A percentile compares a stretch with the other conserved stretches of the same genome.
phyloP scores from a whole-genome alignment of 2,888 invertebrate species.

The Eugnorisma glareosa region DNA sequence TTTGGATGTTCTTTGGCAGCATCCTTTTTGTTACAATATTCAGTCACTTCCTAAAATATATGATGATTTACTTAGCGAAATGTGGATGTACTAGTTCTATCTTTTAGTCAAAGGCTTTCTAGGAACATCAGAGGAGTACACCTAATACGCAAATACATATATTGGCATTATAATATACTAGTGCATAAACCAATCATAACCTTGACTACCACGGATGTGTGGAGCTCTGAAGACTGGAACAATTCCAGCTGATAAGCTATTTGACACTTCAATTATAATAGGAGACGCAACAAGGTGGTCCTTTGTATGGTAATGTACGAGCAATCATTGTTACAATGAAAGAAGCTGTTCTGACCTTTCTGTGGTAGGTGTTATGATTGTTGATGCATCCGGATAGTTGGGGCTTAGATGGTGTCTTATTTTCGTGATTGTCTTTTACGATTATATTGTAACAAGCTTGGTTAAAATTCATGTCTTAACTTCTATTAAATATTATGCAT shows the following conservation, averaged over 20 bases:
- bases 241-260: conserved; percentile 66
- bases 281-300: conserved; percentile 59
- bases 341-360: conserved; percentile 67
- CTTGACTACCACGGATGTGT: conserved; percentile 62
- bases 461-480: no score
- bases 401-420: neutral
- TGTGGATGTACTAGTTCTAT: no score
- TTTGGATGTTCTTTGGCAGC: neutral
- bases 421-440: neutral
- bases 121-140: no score
- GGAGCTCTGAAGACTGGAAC: conserved; percentile 43
- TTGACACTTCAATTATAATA: conserved; percentile 78
- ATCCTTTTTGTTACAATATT: neutral
- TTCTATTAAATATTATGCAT: no score
- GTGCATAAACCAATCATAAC: conserved; percentile 37
- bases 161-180: neutral
- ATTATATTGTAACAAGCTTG: no score
- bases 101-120: no score
- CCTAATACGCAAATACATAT: neutral
- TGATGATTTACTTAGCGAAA: no score
- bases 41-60: neutral
- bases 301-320: conserved; percentile 78
- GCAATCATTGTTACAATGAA: conserved; percentile 68
- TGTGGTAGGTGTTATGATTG: conserved; percentile 43
- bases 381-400: conserved; percentile 27